Evolutionary conservation across 1,140 invertebrate genomes (phyloP).

Genomic region (Eueides isabella): DNA sequence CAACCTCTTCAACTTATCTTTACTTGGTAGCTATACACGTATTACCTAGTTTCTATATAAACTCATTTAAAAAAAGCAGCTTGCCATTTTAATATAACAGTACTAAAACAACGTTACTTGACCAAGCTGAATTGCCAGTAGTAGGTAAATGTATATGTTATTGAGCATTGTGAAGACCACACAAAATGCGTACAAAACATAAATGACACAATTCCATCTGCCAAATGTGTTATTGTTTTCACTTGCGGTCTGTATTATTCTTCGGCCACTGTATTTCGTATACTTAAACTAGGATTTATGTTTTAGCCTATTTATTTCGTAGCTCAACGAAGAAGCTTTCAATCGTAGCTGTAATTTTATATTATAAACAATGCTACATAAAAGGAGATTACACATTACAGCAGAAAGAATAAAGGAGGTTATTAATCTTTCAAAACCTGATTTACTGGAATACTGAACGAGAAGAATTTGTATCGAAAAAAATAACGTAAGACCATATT

Average conservation of each 20-base stretch:
- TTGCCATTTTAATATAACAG: not conserved
- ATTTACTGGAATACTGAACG: not conserved
- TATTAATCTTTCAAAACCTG: slow-evolving; percentile 1
- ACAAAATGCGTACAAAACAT: slow-evolving; percentile 38
- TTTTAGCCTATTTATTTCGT: slow-evolving; percentile 9
- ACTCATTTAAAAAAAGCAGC: not conserved
- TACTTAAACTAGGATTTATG: not conserved
- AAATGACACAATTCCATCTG: slow-evolving; percentile 62
- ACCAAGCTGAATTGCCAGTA: slow-evolving; percentile 2
- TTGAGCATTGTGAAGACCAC: slow-evolving; percentile 40
- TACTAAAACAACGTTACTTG: slow-evolving; percentile 15
- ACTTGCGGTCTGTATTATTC: slow-evolving; percentile 55
- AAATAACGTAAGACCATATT: not conserved
- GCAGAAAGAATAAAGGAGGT: slow-evolving; percentile 1
- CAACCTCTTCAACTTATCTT: not conserved
- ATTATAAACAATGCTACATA: not conserved
- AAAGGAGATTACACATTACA: not conserved
- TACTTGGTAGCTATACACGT: not conserved
- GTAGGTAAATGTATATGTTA: not conserved
- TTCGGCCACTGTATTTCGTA: not conserved
- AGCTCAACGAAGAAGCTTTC: not conserved
- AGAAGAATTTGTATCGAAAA: not conserved
- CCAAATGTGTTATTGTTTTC: slow-evolving; percentile 76
- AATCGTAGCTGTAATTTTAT: not conserved
- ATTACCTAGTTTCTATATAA: not conserved